phyloP scores from a whole-genome alignment of 30 jellyfish, hydroid and myxozoan species.

The Aurelia aurita region DNA sequence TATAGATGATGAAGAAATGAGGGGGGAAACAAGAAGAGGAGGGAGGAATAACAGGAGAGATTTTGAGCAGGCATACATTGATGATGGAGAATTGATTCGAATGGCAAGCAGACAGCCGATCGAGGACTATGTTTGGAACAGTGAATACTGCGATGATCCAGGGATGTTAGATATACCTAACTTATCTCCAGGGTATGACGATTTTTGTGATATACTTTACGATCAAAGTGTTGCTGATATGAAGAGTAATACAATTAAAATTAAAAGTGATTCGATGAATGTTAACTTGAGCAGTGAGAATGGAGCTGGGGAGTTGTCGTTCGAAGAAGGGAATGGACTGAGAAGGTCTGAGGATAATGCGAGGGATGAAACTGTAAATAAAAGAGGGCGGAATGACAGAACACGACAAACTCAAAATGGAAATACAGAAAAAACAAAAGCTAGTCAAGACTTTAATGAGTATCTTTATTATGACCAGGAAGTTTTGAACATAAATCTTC shows the following conservation, averaged over 20 bases:
- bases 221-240: constrained; percentile 6
- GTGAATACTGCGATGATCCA: constrained; percentile 63
- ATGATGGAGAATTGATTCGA: neutral
- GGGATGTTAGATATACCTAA: constrained; percentile 73
- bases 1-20: neutral
- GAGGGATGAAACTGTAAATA: neutral
- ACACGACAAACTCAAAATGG: neutral
- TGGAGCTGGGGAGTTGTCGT: neutral
- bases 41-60: neutral
- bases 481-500: neutral
- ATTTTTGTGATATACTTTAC: constrained; percentile 59
- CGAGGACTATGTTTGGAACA: constrained; percentile 30
- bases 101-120: neutral
- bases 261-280: constrained; percentile 3
- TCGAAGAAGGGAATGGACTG: neutral
- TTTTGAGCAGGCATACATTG: neutral
- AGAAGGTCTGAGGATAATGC: neutral
- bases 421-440: neutral
- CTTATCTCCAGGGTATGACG: constrained; percentile 69
- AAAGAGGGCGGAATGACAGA: neutral
- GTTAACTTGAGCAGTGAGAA: constrained; percentile 15
- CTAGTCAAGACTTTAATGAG: neutral
- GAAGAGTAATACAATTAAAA: neutral
- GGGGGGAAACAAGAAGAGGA: neutral
- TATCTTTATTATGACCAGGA: neutral